Evolutionary conservation across 2,797 vertebrate genomes (phyloP).

Genomic region (Telmatherina bonti): DNA sequence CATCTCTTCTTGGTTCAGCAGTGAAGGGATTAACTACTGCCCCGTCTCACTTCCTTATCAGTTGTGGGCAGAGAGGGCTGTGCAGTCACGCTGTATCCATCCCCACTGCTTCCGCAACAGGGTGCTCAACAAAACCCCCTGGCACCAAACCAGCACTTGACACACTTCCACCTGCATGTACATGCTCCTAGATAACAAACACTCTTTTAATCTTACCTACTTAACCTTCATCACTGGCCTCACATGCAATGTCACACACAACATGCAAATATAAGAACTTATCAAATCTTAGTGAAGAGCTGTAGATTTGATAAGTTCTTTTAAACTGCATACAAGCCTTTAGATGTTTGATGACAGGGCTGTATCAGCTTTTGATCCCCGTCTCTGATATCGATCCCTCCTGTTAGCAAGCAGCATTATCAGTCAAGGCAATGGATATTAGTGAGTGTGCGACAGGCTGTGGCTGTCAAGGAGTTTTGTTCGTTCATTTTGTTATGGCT

Average conservation of each 20-base stretch:
- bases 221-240: conserved; percentile 37
- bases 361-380: conserved; percentile 62
- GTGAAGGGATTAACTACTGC: conserved; percentile 68
- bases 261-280: conserved; percentile 27
- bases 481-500: conserved; percentile 38
- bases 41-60: conserved; percentile 73
- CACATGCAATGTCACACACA: not conserved
- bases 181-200: conserved; percentile 21
- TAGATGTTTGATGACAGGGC: conserved; percentile 49
- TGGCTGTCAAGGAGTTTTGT: conserved; percentile 46
- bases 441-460: conserved; percentile 56
- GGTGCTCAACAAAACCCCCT: conserved; percentile 21
- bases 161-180: conserved; percentile 33
- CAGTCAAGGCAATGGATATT: conserved; percentile 60
- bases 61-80: conserved; percentile 61
- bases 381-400: conserved; percentile 71
- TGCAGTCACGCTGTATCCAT: conserved; percentile 58
- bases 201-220: conserved; percentile 23
- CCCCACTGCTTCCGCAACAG: conserved; percentile 54
- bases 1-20: conserved; percentile 64
- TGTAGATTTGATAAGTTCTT: conserved; percentile 28
- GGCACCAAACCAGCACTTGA: conserved; percentile 12
- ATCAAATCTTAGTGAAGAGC: conserved; percentile 11
- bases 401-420: conserved; percentile 68
- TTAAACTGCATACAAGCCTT: conserved; percentile 25